Evolutionary conservation across 2,113 vertebrate species (phyloP), one percentile per base, ranked within the genome.

Genomic region (Epinephelus fuscoguttatus): DNA sequence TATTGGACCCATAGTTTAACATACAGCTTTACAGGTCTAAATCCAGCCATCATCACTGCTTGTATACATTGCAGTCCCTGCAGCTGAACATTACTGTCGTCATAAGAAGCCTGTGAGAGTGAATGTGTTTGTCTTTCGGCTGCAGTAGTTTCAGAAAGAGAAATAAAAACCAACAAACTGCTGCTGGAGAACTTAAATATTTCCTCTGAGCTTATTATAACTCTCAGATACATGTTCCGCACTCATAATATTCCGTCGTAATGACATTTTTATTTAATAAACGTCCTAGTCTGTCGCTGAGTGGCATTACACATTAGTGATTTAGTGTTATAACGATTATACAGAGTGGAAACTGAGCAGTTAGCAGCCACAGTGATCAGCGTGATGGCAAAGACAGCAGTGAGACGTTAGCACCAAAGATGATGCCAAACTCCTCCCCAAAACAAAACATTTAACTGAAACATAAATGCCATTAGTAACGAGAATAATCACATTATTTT

Each of bases 201-300:
- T 56, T 81, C 49, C 74, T 69, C 27, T 61, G 68, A 78, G 81
- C 75, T 61, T 64, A 78, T 84, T 79, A 70, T 25, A 78, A 67
- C 72, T 52, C 69, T 78, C 55, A 55, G 61, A 61, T 70, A 64
- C 45, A 52, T 71, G 45, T 70, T 81, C 27, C 27, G 30, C 40
- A 61, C 37, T 52, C 69, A 45, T 60, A 53, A 18, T 40, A 61
- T 84, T 74, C 61, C 57, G 67, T 27, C 62, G 37, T 66, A 73
- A 83, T 82, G 78, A 70, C 70, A 55, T 82, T 47, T 70, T 68
- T 37, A 78, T 81, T 81, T 73, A 83, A 88, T 81, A 69, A 87
- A 76, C 2, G 1, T 49, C 70, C 40, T 11, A 49, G 27, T 53
- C 61, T 63, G 2, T 67, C 33, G 56, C 81, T 68, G 63, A 84